Evolutionary conservation across 1,140 invertebrate genomes (phyloP), one percentile per base, ranked within the genome.

Genomic region (Anoplophora glabripennis): DNA sequence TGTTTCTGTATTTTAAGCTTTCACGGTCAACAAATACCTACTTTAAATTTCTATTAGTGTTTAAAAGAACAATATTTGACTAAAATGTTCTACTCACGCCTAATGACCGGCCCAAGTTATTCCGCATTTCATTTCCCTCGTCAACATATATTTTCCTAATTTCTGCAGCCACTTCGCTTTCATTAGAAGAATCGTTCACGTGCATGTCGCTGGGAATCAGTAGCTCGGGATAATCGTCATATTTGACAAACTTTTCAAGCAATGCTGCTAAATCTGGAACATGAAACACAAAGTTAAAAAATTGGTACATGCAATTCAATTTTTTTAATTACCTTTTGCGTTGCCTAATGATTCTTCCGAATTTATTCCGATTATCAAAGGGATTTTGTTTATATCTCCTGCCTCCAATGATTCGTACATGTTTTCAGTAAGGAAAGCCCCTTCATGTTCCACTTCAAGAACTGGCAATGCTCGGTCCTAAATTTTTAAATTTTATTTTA

Each of bases 311-410:
- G 7, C 1, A 18, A 17, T 47, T n/a, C 17, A 18, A n/a, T 33
- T 34, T 18, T 17, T n/a, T 18, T 47, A 5, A 12, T 48, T 42
- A 61, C 59, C 53, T 37, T 61, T 9, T 10, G 55, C 44, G 33
- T 35, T 44, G 14, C 36, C 5, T 5, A 59, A 48, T 0, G 59
- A 53, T 41, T 71, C 69, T 48, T 69, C 63, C 4, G 69, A 71
- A 51, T 68, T 69, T n/a, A 36, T 46, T 33, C 69, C 67, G 48
- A 71, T 56, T 10, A 71, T 55, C 28, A 66, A 54, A 7, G 69
- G 57, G 15, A 69, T 55, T 34, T 66, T 52, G 40, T 63, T 63
- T 36, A 64, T 61, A 10, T 64, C 55, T 48, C 67, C 69, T 7
- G 53, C 41, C n/a, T 41, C 36, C 21, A 71, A 56, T 4, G 54